Evolutionary conservation across 2,888 invertebrate genomes (phyloP).

Genomic region (Sphinx pinastri): DNA sequence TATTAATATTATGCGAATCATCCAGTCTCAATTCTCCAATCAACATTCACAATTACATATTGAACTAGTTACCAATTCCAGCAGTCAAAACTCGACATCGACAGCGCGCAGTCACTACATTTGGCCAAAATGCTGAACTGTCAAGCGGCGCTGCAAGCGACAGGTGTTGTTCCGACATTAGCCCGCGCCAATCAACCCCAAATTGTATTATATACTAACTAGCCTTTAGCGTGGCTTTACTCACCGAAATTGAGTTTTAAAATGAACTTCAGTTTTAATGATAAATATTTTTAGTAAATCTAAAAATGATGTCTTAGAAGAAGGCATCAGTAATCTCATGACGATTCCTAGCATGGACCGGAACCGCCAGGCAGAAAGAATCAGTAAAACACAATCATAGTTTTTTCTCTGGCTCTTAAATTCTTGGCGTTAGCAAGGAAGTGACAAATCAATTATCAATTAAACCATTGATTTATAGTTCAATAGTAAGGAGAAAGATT

Average conservation of each 20-base stretch:
- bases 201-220: constrained; percentile 37
- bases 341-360: too few species aligned
- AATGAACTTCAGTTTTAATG: background rate
- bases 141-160: constrained; percentile 65
- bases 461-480: too few species aligned
- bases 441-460: too few species aligned
- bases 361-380: too few species aligned
- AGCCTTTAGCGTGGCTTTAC: background rate
- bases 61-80: background rate
- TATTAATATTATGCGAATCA: too few species aligned
- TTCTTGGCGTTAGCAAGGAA: too few species aligned
- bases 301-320: too few species aligned
- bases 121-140: constrained; percentile 46
- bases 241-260: background rate
- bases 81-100: background rate
- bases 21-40: too few species aligned
- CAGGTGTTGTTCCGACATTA: constrained; percentile 53
- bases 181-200: constrained; percentile 28
- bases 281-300: background rate
- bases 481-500: too few species aligned
- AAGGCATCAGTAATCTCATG: too few species aligned
- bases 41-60: background rate
- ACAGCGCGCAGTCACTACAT: constrained; percentile 38
- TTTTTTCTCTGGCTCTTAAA: too few species aligned
- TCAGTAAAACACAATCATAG: too few species aligned